phyloP scores from a whole-genome alignment of 1,140 invertebrate species.

The Papilio machaon region DNA sequence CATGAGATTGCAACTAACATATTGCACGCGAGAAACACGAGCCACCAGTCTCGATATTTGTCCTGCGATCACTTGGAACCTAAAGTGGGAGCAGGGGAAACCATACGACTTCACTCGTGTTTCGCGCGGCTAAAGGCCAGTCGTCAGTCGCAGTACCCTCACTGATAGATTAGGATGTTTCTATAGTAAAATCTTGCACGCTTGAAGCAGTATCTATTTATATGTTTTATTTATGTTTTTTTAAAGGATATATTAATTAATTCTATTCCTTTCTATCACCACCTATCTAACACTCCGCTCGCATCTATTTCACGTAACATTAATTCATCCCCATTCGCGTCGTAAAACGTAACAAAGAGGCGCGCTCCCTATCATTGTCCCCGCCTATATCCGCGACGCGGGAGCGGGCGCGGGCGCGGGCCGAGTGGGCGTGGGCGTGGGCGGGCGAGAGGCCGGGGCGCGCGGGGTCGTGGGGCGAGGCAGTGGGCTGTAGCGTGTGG shows the following conservation, averaged over 20 bases:
- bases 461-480: slow-evolving; percentile 52
- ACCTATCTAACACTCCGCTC: slow-evolving; percentile 61
- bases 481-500: slow-evolving; percentile 76
- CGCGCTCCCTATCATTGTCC: slow-evolving; percentile 32
- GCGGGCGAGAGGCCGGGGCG: slow-evolving; percentile 47
- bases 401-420: slow-evolving; percentile 38
- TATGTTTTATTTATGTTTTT: slow-evolving; percentile 52
- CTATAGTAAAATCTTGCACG: slow-evolving; percentile 55
- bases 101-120: slow-evolving; percentile 43
- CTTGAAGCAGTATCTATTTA: slow-evolving; percentile 59
- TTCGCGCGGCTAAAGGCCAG: slow-evolving; percentile 46
- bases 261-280: slow-evolving; percentile 59
- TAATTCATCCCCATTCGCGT: slow-evolving; percentile 44
- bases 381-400: slow-evolving; percentile 47
- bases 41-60: slow-evolving; percentile 46
- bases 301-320: slow-evolving; percentile 56
- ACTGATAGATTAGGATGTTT: slow-evolving; percentile 44
- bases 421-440: slow-evolving; percentile 28
- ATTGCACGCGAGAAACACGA: slow-evolving; percentile 39
- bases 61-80: slow-evolving; percentile 53
- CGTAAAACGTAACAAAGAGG: slow-evolving; percentile 40
- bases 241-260: slow-evolving; percentile 56
- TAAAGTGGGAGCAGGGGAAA: slow-evolving; percentile 53
- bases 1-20: slow-evolving; percentile 32
- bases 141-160: slow-evolving; percentile 57